These are phyloP conservation scores for Coreoperca whiteheadi DNA, from an alignment of 2,113 vertebrate species.

Conservation along the genomic window DNA sequence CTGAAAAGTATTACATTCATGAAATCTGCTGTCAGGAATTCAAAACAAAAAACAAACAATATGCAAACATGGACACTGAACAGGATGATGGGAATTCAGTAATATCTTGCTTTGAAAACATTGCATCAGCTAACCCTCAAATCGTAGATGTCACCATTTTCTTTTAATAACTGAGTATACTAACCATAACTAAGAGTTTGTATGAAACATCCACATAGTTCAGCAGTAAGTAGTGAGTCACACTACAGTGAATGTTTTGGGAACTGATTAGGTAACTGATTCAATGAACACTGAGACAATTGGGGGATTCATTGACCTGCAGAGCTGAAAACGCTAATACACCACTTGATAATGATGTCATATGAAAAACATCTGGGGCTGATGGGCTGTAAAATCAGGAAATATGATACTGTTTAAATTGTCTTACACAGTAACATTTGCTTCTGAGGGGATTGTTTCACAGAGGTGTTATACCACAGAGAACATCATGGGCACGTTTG, in stretches of 20 bases:
- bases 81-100: not conserved
- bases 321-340: slow-evolving; percentile 42
- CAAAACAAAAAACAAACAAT: slow-evolving; percentile 13
- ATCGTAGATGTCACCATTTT: not conserved
- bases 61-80: slow-evolving; percentile 21
- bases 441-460: not conserved
- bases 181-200: not conserved
- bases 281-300: slow-evolving; percentile 27
- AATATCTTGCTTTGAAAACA: not conserved
- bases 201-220: not conserved
- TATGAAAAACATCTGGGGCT: not conserved
- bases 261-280: slow-evolving; percentile 40
- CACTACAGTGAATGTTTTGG: slow-evolving; percentile 26
- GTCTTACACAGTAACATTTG: not conserved
- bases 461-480: not conserved
- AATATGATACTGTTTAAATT: not conserved
- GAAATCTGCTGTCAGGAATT: slow-evolving; percentile 31
- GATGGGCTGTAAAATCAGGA: not conserved
- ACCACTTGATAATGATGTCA: slow-evolving; percentile 19
- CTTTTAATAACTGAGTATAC: slow-evolving; percentile 5
- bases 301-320: slow-evolving; percentile 38
- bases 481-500: not conserved
- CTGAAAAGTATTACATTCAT: slow-evolving; percentile 47
- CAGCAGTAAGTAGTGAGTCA: slow-evolving; percentile 41
- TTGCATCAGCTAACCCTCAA: slow-evolving; percentile 1